Percentiles rank a stretch among this genome's conserved stretches.
Conservation (phyloP, 1,140 invertebrate species). For the Megalopta genalis region DNA sequence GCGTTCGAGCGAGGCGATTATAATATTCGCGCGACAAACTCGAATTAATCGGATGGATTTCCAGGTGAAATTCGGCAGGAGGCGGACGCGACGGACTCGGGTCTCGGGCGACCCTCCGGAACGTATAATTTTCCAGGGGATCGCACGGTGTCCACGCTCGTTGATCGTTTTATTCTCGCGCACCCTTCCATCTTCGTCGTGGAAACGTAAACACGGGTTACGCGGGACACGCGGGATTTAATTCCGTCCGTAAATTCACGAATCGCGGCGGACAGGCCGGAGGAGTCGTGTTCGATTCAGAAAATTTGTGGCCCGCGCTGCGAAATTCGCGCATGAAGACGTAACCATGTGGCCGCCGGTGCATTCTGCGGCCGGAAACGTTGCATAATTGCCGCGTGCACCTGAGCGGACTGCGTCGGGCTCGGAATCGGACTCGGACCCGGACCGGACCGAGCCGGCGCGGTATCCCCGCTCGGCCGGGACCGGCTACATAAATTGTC, state of each 20-base stretch:
- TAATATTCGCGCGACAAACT: not conserved
- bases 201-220: conserved; percentile 13
- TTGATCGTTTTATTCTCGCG: not conserved
- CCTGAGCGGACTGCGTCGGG: not conserved
- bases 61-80: not conserved
- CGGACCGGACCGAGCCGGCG: not conserved
- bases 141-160: not conserved
- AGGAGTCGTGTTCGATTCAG: conserved; percentile 18
- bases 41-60: not conserved
- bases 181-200: conserved; percentile 8
- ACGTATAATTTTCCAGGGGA: conserved; percentile 13
- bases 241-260: conserved; percentile 9
- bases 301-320: conserved; percentile 26
- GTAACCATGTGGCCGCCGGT: conserved; percentile 46
- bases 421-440: too few relatives aligned
- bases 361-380: conserved; percentile 56
- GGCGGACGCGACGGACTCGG: too few relatives aligned
- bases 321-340: conserved; percentile 53
- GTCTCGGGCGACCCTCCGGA: not conserved
- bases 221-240: not conserved
- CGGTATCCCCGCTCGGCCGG: conserved; percentile 24
- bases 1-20: not conserved
- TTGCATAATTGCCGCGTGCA: conserved; percentile 66
- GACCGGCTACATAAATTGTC: conserved; percentile 64
- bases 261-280: not conserved